Evolutionary conservation across 1,140 invertebrate genomes (phyloP), one percentile per base, ranked within the genome.

Genomic region (Hermetia illucens): DNA sequence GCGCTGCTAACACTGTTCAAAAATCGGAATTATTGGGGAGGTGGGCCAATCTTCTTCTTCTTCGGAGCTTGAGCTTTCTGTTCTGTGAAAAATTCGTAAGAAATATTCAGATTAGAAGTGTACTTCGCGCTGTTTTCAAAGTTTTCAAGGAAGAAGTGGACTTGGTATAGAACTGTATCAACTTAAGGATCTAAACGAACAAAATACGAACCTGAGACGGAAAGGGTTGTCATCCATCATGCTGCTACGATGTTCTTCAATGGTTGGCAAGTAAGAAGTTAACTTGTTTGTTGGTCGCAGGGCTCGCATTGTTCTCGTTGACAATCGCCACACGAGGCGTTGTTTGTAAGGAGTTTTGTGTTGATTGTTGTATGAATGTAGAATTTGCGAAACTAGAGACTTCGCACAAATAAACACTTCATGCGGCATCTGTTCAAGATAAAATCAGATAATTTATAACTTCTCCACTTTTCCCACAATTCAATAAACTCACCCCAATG

Each of bases 231-330:
- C 9, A 36, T 36, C 24, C 20, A 27, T 37, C 17, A 21, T 15
- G 18, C 4, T 18, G 22, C 38, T 16, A 35, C 63, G 55, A 41
- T 77, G 71, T 55, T 83, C 79, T 51, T 76, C 73, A 50, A 83
- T 83, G 45, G 74, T 81, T 33, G 79, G 77, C 47, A 83, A 62
- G 32, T 75, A 68, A 5, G 75, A 74, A 18, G 69, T 77, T 36
- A 82, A 71, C 44, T 74, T 76, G 52, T 81, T 77, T 36, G 79
- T 83, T 3, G 80, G 79, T 36, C 79, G 70, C 41, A 81, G 62
- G 43, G 79, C 69, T 48, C 76, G 64, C 34, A 75, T 67, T 32
- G 75, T 79, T 38, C 75, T 58, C 37, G 72, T 74, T 38, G 72
- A 75, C 21, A 78, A 58, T 50, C 70, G 62, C 80, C 81, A 83